These are phyloP conservation scores for Empis stercorea DNA, from an alignment of 2,888 invertebrate species.

Conservation along the genomic window DNA sequence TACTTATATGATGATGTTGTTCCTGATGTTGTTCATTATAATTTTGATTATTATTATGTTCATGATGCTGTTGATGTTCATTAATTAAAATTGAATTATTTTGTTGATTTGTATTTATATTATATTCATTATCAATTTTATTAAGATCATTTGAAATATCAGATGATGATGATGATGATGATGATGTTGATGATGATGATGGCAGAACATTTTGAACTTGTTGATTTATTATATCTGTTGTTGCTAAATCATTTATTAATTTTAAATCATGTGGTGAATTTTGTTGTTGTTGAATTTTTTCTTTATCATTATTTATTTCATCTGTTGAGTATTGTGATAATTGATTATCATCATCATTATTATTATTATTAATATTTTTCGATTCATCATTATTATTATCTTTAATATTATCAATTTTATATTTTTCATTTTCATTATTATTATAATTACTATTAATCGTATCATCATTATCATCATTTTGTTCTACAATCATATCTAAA, in stretches of 20 bases:
- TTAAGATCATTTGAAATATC: neutral
- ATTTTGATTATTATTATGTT: neutral
- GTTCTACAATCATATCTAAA: neutral
- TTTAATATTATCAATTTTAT: slow-evolving; percentile 1
- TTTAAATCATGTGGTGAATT: neutral
- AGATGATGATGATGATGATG: slow-evolving; percentile 1
- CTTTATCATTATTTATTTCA: neutral
- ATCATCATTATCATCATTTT: neutral
- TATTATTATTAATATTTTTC: slow-evolving; percentile 21
- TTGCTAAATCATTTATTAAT: neutral
- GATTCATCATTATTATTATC: slow-evolving; percentile 15
- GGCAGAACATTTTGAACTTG: too few species aligned
- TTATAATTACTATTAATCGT: neutral
- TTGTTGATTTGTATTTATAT: neutral
- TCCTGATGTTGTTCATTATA: slow-evolving; percentile 6
- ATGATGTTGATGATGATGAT: slow-evolving; percentile 11
- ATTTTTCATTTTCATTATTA: neutral
- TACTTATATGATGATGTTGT: slow-evolving; percentile 2
- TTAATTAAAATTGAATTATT: slow-evolving; percentile 4
- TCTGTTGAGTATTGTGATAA: neutral
- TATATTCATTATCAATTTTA: neutral
- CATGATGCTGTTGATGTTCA: neutral
- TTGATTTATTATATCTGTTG: neutral
- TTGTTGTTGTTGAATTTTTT: neutral
- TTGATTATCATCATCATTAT: slow-evolving; percentile 12